Conservation (phyloP, 2,888 invertebrate genomes). For the Calliphora vomitoria region DNA sequence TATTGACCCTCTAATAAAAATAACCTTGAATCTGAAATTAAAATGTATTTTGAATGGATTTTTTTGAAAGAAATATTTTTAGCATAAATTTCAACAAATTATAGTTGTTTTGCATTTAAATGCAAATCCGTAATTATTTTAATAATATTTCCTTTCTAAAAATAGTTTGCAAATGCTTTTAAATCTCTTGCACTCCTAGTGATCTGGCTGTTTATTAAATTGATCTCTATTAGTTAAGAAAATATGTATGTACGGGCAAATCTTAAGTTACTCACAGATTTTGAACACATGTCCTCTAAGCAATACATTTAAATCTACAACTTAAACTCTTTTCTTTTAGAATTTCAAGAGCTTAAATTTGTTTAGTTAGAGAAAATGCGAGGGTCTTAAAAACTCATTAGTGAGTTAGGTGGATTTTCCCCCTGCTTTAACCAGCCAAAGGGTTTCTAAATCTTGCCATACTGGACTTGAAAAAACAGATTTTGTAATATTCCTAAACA, state of each 20-base stretch:
- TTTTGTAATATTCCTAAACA: neutral
- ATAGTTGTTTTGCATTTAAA: neutral
- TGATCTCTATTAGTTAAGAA: conserved; percentile 12
- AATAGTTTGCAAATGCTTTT: neutral
- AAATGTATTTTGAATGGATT: neutral
- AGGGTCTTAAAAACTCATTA: conserved; percentile 24
- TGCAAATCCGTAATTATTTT: neutral
- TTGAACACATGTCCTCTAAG: neutral
- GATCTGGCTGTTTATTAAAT: no score
- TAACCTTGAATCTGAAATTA: conserved; percentile 40
- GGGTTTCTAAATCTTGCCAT: conserved; percentile 20
- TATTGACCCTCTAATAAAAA: conserved; percentile 49
- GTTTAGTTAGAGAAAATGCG: neutral
- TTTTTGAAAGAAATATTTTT: neutral
- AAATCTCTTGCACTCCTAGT: neutral
- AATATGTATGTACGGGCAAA: no score
- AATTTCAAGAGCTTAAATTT: neutral
- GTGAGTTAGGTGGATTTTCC: neutral
- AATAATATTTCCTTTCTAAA: neutral
- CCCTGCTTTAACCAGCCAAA: neutral
- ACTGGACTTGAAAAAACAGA: conserved; percentile 4
- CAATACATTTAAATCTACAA: neutral
- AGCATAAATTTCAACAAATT: conserved; percentile 5
- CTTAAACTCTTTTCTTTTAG: conserved; percentile 34
- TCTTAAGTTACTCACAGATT: neutral